These are phyloP conservation scores for Hoplostethus mediterraneus DNA, from an alignment of 2,797 vertebrate genomes.

Conservation along the genomic window DNA sequence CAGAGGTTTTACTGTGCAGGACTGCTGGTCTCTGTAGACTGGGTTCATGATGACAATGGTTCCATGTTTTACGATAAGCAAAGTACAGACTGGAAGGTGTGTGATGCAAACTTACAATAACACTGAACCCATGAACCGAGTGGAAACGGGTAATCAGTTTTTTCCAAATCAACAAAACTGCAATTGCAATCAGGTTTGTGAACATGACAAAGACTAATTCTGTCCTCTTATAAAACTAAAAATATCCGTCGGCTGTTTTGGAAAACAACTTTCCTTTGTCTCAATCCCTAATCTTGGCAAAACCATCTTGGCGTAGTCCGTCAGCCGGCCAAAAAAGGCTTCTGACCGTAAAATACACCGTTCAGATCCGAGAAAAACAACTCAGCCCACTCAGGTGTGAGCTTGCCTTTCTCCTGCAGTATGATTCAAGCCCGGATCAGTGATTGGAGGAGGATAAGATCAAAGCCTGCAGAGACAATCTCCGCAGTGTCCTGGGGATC, in stretches of 20 bases:
- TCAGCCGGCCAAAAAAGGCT: conserved; percentile 37
- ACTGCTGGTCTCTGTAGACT: conserved; percentile 4
- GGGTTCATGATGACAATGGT: neutral
- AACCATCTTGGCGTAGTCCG: conserved; percentile 22
- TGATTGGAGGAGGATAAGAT: conserved; percentile 52
- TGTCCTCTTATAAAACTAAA: conserved; percentile 26
- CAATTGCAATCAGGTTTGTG: neutral
- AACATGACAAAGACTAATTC: conserved; percentile 11
- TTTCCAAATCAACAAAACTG: conserved; percentile 17
- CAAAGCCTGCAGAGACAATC: conserved; percentile 55
- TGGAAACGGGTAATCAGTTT: conserved; percentile 7
- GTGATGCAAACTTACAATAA: conserved; percentile 27
- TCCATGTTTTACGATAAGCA: conserved; percentile 28
- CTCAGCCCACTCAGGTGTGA: conserved; percentile 61
- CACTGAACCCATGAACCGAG: conserved; percentile 12
- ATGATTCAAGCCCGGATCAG: conserved; percentile 51
- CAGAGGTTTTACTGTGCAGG: conserved; percentile 22
- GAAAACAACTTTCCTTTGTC: neutral
- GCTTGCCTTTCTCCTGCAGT: conserved; percentile 40
- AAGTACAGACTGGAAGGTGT: conserved; percentile 6
- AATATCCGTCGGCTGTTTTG: neutral
- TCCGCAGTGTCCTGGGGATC: conserved; percentile 30
- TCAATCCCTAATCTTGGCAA: conserved; percentile 2
- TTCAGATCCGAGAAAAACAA: conserved; percentile 41
- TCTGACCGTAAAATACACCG: conserved; percentile 41